A percentile compares a stretch with the other conserved stretches of the same genome.
These are phyloP conservation scores for Carassius gibelio DNA, from an alignment of 2,113 vertebrate genomes.

Conservation along the genomic window DNA sequence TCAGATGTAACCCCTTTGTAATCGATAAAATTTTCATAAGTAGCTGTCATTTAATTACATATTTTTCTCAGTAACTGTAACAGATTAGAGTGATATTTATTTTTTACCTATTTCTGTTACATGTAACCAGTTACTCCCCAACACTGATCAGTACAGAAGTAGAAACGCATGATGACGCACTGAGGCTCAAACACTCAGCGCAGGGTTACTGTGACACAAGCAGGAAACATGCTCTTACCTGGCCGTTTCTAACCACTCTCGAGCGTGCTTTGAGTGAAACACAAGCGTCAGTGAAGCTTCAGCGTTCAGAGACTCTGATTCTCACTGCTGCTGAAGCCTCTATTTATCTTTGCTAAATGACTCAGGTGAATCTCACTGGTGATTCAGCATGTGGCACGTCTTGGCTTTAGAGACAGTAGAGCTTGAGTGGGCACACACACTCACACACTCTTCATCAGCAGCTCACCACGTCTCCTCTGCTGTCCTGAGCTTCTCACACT, in stretches of 20 bases:
- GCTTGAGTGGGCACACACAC: slow-evolving; percentile 7
- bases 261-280: neutral
- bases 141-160: neutral
- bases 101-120: too few relatives aligned
- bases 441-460: neutral
- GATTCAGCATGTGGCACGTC: slow-evolving; percentile 59
- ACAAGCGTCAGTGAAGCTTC: slow-evolving; percentile 12
- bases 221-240: slow-evolving; percentile 44
- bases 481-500: neutral
- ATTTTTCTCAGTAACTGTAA: too few relatives aligned
- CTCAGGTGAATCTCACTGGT: slow-evolving; percentile 58
- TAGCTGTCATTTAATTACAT: too few relatives aligned
- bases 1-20: too few relatives aligned
- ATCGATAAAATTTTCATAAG: too few relatives aligned
- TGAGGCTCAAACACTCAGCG: too few relatives aligned
- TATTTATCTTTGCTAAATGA: slow-evolving; percentile 57
- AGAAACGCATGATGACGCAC: neutral
- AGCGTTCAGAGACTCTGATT: slow-evolving; percentile 8
- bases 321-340: slow-evolving; percentile 21
- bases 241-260: neutral
- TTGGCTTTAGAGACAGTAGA: slow-evolving; percentile 34
- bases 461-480: neutral
- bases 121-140: too few relatives aligned
- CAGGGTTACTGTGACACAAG: neutral
- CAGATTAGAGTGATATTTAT: too few relatives aligned